A percentile compares a stretch with the other conserved stretches of the same genome.
Evolutionary conservation across 2,888 invertebrate genomes (phyloP).

Genomic region (Stenichneumon culpator): DNA sequence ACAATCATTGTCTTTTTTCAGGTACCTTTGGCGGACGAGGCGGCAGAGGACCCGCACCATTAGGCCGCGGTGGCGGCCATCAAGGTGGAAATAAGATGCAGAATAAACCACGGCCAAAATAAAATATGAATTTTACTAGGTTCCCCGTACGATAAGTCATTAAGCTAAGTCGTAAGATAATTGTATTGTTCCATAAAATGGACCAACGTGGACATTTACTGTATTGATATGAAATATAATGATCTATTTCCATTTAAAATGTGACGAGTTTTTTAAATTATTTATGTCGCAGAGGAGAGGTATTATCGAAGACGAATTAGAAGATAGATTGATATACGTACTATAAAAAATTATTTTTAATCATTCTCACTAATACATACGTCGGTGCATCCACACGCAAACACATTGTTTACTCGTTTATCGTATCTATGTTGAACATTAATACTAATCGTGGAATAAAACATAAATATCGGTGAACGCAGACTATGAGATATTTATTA

Average conservation of each 20-base stretch:
- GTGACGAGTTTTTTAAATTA: background rate
- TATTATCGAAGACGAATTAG: background rate
- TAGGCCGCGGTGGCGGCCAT: constrained; percentile 86
- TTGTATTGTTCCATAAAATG: constrained; percentile 35
- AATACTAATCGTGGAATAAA: constrained; percentile 75
- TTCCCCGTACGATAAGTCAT: constrained; percentile 44
- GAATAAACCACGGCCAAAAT: constrained; percentile 80
- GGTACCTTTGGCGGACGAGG: constrained; percentile 88
- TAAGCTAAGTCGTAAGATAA: constrained; percentile 55
- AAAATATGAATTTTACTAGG: constrained; percentile 49
- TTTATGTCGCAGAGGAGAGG: background rate
- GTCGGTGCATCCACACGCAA: constrained; percentile 53
- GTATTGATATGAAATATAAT: constrained; percentile 55
- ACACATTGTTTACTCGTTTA: constrained; percentile 41
- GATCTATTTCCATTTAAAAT: constrained; percentile 24
- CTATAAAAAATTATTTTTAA: constrained; percentile 60
- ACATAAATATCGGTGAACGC: constrained; percentile 78
- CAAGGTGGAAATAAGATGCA: constrained; percentile 81
- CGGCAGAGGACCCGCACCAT: constrained; percentile 86
- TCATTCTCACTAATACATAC: constrained; percentile 66
- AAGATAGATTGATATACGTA: constrained; percentile 30
- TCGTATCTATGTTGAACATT: constrained; percentile 43
- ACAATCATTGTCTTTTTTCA: constrained; percentile 27
- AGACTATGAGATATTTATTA: constrained; percentile 74
- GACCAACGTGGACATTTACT: constrained; percentile 1